Base-by-base conservation (phyloP, 2,888 invertebrate genomes). In the Ophion ventricosus region DNA sequence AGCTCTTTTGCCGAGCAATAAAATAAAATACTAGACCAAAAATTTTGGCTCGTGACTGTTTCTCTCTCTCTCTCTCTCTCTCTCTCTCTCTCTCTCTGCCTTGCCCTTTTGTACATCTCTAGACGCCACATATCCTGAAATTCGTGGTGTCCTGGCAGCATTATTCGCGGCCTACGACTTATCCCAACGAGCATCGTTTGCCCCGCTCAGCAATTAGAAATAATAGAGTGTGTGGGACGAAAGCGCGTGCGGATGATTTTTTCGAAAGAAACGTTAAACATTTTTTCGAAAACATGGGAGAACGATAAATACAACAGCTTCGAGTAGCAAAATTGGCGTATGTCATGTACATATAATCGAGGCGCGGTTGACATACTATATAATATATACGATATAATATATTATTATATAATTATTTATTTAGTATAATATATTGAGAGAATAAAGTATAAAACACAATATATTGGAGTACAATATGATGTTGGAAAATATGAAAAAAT, bases 111-210 rank as follows among this genome's bases (percentile, higher is more conserved):
- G 43, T 66, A 49, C 14, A 63, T 83, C 70, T 73, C 25, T 49
- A 43, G 8, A 35, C 7, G 35, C 35, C 63, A 4, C 5, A 63
- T 26, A 26, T 63, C 11, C 29, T 17, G 26, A 23, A 70, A 66
- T 69, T 83, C 75, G 77, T 83, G 80, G 35, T 69, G 40, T 66
- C 40, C 17, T 26, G 70, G 72, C 64, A 77, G 54, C 70, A n/a
- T 86, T 88, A 84, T 88, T 64, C 17, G 23, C 20, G 54, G 54
- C 43, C 73, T 73, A 72, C 25, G 76, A 77, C 80, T 77, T 43
- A 73, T 73, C 77, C 63, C 69, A 87, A 89, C 86, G 85, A 88
- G 85, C 86, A 84, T 75, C 63, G 80, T 25, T 80, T 49, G 87
- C 69, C 70, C 82, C 64, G 80, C 26, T 85, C 66, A 76, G 56